A percentile compares a stretch with the other conserved stretches of the same genome.
Evolutionary conservation across 2,888 invertebrate genomes (phyloP).

Genomic region (Laspeyria flexula): DNA sequence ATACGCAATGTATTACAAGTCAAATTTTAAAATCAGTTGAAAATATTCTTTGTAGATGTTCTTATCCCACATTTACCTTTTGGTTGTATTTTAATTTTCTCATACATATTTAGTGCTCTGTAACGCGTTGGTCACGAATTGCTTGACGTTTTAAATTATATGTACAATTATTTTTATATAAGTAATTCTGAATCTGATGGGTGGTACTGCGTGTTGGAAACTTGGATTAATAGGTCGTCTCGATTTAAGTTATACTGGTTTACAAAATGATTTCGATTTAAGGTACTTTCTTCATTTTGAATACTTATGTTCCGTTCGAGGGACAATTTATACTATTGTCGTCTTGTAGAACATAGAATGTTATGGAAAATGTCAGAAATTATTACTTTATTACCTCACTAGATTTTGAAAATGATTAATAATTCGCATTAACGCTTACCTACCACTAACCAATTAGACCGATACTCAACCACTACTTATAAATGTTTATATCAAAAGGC

Average conservation of each 20-base stretch:
- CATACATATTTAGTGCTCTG: conserved; percentile 71
- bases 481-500: no score
- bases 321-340: conserved; percentile 16
- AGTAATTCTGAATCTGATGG: conserved; percentile 33
- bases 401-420: no score
- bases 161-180: conserved; percentile 48
- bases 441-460: no score
- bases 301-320: conserved; percentile 6
- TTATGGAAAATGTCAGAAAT: no score
- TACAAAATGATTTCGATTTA: conserved; percentile 23
- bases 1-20: conserved; percentile 9
- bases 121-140: conserved; percentile 65
- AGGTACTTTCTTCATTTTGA: conserved; percentile 31
- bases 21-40: not conserved
- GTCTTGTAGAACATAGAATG: not conserved
- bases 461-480: no score
- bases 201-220: conserved; percentile 26
- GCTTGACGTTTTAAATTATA: conserved; percentile 54
- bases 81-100: conserved; percentile 75
- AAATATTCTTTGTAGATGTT: conserved; percentile 6
- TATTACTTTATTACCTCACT: no score
- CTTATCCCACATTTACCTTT: conserved; percentile 44
- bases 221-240: conserved; percentile 36
- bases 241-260: conserved; percentile 28
- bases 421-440: no score